Evolutionary conservation across 1,140 invertebrate species (phyloP), one percentile per base, ranked within the genome.

Genomic region (Leucophenga varia): DNA sequence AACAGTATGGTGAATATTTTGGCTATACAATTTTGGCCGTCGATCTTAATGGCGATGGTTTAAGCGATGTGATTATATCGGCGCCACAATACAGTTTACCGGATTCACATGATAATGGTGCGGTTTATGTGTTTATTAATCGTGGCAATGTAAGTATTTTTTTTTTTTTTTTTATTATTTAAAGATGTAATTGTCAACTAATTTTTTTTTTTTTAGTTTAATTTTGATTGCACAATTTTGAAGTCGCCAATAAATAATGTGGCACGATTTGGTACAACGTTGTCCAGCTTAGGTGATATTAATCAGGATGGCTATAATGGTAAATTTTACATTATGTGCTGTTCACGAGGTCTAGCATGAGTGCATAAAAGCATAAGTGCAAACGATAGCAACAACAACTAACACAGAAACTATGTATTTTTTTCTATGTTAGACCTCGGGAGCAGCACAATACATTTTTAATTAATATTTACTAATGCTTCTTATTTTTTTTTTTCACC

Each of bases 1-100:
- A 79, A 19, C 83, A 91, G 67, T 71, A 83, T 18, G 89, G 89
- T 1, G 82, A 88, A 37, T 90, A 90, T 65, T 93, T 91, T 67
- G 91, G 91, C 4, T 80, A 85, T 0, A 76, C 80, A 13, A 57
- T 94, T 1, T 74, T 83, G 35, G 82, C 83, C 2, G 79, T 82
- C 17, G 88, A 93, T 73, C 61, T 91, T 2, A 86, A 89, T 61
- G 79, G 77, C 3, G 89, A 93, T 68, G 82, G 80, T 1, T 76
- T 79, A 14, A 80, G 84, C 48, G 87, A 94, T 59, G 68, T 94
- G 8, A 72, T 93, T 12, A 82, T 94, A 17, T 89, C 90, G n/a
- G 88, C 90, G 1, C 91, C 91, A 0, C 81, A 83, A 31, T 84
- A 85, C 71, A 37, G 76, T 47, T 50, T 74, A 50, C 57, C 59